A percentile compares a stretch with the other conserved stretches of the same genome.
phyloP scores from a whole-genome alignment of 2,797 vertebrate species.

The Notolepis coatsorum region DNA sequence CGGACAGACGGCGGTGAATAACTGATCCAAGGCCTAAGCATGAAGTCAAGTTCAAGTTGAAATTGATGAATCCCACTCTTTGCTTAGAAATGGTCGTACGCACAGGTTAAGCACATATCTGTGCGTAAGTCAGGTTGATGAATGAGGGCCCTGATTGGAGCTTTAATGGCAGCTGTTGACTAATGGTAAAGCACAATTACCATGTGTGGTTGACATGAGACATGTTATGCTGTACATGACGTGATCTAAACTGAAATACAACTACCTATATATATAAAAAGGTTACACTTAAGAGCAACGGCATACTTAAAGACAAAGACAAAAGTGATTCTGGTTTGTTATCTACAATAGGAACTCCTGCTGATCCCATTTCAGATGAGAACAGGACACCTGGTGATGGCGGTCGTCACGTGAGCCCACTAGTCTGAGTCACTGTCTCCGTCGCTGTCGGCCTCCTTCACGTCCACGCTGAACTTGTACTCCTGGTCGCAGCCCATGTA shows the following conservation, averaged over 20 bases:
- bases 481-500: slow-evolving; percentile 94
- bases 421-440: slow-evolving; percentile 94
- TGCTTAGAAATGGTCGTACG: too few species aligned
- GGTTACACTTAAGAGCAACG: neutral
- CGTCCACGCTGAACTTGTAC: slow-evolving; percentile 92
- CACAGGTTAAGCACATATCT: too few species aligned
- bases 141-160: too few species aligned
- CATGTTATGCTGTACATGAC: too few species aligned
- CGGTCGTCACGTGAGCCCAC: slow-evolving; percentile 42
- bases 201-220: too few species aligned
- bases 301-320: neutral
- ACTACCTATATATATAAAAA: slow-evolving; percentile 27
- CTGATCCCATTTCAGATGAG: slow-evolving; percentile 22
- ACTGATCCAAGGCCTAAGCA: too few species aligned
- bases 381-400: slow-evolving; percentile 70
- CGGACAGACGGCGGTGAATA: too few species aligned
- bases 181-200: too few species aligned
- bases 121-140: too few species aligned
- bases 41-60: too few species aligned
- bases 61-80: too few species aligned
- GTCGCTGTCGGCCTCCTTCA: slow-evolving; percentile 94
- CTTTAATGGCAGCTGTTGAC: too few species aligned
- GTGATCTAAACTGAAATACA: slow-evolving; percentile 12
- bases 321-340: slow-evolving; percentile 31
- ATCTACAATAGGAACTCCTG: slow-evolving; percentile 57